phyloP scores from a whole-genome alignment of 2,797 vertebrate species.

The Lithobates pipiens region DNA sequence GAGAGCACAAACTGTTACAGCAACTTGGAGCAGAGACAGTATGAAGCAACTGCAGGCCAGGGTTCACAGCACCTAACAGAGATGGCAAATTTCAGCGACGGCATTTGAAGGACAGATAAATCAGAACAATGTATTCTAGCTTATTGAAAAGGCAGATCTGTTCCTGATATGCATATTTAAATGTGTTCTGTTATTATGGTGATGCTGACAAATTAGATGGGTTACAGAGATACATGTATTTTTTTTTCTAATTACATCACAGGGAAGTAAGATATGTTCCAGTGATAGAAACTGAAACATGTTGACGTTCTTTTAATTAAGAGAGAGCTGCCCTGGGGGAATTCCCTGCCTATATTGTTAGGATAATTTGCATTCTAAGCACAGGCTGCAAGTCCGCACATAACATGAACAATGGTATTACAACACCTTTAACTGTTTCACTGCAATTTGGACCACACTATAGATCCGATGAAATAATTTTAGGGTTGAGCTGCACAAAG shows the following conservation, averaged over 20 bases:
- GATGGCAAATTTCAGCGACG: not conserved
- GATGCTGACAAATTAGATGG: not conserved
- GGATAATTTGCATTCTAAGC: not conserved
- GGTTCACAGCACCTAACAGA: not conserved
- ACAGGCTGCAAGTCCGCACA: not conserved
- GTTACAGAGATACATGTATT: not conserved
- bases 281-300: not conserved
- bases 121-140: constrained; percentile 6
- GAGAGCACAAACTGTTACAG: not conserved
- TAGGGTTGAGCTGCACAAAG: too few relatives aligned
- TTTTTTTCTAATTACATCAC: not conserved
- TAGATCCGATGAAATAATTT: too few relatives aligned
- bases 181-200: not conserved
- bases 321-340: not conserved
- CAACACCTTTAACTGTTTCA: not conserved
- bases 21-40: not conserved
- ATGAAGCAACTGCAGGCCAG: not conserved
- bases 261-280: not conserved
- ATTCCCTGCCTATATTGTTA: not conserved
- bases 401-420: not conserved
- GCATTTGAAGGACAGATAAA: not conserved
- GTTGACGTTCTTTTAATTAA: constrained; percentile 4
- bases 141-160: not conserved
- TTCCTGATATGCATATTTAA: not conserved
- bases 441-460: not conserved